A percentile compares a stretch with the other conserved stretches of the same genome.
Evolutionary conservation across 1,140 invertebrate species (phyloP).

Genomic region (Chionoecetes opilio): DNA sequence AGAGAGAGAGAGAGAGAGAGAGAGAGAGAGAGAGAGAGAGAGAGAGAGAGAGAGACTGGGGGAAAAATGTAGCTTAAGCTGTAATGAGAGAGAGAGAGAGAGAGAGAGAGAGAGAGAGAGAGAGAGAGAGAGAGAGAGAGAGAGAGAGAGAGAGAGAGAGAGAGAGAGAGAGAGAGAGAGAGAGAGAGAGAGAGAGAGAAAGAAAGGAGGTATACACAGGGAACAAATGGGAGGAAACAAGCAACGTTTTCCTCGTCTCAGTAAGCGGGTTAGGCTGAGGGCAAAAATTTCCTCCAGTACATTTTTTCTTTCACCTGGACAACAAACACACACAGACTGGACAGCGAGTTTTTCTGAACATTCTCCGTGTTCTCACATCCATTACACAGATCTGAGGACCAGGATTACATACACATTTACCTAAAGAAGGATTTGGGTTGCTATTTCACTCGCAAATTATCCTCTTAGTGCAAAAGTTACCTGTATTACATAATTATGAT

Average conservation of each 20-base stretch:
- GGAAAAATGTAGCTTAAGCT: no score
- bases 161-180: conserved; percentile 12
- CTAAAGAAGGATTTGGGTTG: no score
- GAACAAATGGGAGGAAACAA: neutral
- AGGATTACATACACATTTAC: no score
- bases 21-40: neutral
- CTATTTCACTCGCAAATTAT: no score
- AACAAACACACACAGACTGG: neutral
- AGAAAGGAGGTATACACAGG: no score
- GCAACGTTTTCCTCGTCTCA: neutral
- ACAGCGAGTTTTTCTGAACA: neutral
- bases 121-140: conserved; percentile 23
- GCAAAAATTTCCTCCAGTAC: neutral
- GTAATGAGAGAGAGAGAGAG: neutral
- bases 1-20: conserved; percentile 1
- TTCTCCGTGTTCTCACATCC: neutral
- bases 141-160: neutral
- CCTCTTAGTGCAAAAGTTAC: no score
- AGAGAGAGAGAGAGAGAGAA: neutral
- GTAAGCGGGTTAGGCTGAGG: conserved; percentile 6
- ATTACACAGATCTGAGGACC: neutral
- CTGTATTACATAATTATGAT: no score
- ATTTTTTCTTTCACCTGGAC: neutral
- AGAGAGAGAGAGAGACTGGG: neutral
- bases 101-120: neutral